A percentile compares a stretch with the other conserved stretches of the same genome.
phyloP scores from a whole-genome alignment of 2,113 vertebrate genomes.

The Upupa epops region DNA sequence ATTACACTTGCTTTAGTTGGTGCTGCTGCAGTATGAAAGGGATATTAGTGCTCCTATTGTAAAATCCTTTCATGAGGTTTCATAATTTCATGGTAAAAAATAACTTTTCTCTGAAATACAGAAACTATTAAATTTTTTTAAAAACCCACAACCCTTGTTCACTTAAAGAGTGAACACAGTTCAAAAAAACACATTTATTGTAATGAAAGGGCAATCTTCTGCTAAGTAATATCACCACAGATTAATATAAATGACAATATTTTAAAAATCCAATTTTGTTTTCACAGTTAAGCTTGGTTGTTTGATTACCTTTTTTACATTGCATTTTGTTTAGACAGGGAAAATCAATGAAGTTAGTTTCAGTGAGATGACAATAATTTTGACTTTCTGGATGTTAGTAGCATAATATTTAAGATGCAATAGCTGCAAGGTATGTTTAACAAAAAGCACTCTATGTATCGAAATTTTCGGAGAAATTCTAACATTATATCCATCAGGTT shows the following conservation, averaged over 20 bases:
- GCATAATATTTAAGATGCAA: not conserved
- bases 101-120: conserved; percentile 26
- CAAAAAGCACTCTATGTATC: not conserved
- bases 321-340: conserved; percentile 29
- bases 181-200: conserved; percentile 11
- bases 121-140: not conserved
- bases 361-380: not conserved
- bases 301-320: conserved; percentile 50
- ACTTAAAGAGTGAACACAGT: not conserved
- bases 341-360: conserved; percentile 16
- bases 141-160: not conserved
- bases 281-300: conserved; percentile 30
- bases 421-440: conserved; percentile 10
- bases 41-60: conserved; percentile 6
- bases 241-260: conserved; percentile 57
- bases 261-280: conserved; percentile 53
- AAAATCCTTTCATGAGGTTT: not conserved
- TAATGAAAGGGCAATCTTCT: conserved; percentile 38
- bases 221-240: not conserved
- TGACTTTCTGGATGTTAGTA: not conserved
- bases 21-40: not conserved
- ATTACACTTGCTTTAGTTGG: conserved; percentile 3
- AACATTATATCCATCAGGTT: rapidly evolving
- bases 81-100: conserved; percentile 47
- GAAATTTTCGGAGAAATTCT: not conserved